phyloP scores from a whole-genome alignment of 1,140 invertebrate genomes.

The Phortica variegata region DNA sequence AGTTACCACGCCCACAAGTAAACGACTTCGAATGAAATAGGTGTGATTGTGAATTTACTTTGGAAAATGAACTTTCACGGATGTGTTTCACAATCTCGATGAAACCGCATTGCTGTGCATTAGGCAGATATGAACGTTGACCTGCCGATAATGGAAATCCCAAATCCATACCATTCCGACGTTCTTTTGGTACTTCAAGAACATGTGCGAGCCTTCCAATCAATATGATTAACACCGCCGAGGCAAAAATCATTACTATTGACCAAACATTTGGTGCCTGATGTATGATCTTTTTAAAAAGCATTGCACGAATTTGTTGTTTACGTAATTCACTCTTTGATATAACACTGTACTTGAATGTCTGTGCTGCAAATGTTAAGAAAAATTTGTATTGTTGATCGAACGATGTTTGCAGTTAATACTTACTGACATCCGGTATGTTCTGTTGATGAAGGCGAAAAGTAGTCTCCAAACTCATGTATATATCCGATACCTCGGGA shows the following conservation, averaged over 20 bases:
- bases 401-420: no score
- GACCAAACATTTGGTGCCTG: conserved; percentile 43
- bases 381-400: no score
- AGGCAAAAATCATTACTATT: conserved; percentile 31
- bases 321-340: conserved; percentile 25
- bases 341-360: conserved; percentile 34
- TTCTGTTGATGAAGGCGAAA: conserved; percentile 35
- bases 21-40: conserved; percentile 21
- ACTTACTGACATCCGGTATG: conserved; percentile 44
- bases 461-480: conserved; percentile 37
- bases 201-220: conserved; percentile 21
- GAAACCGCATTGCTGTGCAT: conserved; percentile 26
- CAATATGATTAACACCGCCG: conserved; percentile 32
- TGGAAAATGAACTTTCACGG: no score
- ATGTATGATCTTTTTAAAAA: conserved; percentile 45
- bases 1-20: conserved; percentile 17
- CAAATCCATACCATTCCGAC: conserved; percentile 19
- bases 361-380: conserved; percentile 34
- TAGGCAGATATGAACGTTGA: conserved; percentile 12
- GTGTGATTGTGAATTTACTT: conserved; percentile 1
- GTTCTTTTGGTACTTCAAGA: conserved; percentile 13
- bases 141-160: conserved; percentile 12
- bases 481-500: conserved; percentile 36
- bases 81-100: no score
- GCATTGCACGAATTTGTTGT: conserved; percentile 35